Evolutionary conservation across 2,797 vertebrate genomes (phyloP).

Genomic region (Alfaro cultratus): DNA sequence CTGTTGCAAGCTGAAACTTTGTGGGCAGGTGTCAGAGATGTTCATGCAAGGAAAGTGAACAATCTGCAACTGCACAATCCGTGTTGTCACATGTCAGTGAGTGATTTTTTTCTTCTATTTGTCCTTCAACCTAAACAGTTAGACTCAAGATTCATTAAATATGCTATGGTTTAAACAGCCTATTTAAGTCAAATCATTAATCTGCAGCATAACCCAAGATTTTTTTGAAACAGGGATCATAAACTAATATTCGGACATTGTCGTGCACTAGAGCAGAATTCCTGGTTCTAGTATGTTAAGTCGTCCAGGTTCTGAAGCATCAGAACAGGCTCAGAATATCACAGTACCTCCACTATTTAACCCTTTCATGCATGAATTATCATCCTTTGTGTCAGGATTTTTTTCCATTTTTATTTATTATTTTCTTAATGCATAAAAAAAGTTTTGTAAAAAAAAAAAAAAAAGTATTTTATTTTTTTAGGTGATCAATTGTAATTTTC

Average conservation of each 20-base stretch:
- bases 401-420: no score
- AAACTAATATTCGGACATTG: not conserved
- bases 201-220: not conserved
- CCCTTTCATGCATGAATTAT: no score
- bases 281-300: not conserved
- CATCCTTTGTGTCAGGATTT: no score
- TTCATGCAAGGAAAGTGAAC: not conserved
- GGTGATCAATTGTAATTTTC: no score
- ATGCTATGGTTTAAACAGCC: not conserved
- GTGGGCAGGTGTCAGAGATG: constrained; percentile 37
- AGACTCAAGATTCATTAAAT: not conserved
- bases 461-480: no score
- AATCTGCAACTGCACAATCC: not conserved
- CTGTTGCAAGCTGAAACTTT: constrained; percentile 40
- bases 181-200: not conserved
- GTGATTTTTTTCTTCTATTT: not conserved
- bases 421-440: no score
- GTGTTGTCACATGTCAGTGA: not conserved
- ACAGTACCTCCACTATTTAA: not conserved
- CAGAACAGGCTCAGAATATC: not conserved
- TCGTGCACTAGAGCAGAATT: not conserved
- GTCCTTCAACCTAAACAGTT: not conserved
- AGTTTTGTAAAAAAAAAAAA: no score
- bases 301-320: not conserved
- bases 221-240: not conserved